phyloP scores from a whole-genome alignment of 2,113 vertebrate genomes.

The Oncorhynchus nerka region DNA sequence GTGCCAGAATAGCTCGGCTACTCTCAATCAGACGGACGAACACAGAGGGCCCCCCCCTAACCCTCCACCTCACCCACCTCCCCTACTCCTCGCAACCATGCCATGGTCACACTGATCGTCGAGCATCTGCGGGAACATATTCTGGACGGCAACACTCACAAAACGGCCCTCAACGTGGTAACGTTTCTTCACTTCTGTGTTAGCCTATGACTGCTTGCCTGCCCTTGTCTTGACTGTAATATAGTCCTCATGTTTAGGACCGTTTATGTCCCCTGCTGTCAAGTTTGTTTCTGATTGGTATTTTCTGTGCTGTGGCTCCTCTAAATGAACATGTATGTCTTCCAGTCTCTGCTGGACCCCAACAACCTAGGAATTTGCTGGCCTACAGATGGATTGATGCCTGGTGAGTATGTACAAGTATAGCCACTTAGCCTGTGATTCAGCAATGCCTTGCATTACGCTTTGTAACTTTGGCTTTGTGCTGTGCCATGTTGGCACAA shows the following conservation, averaged over 20 bases:
- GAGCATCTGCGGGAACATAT: constrained; percentile 81
- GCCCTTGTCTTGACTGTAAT: neutral
- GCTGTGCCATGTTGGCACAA: too few relatives aligned
- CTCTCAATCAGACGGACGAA: constrained; percentile 29
- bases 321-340: constrained; percentile 4
- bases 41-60: constrained; percentile 23
- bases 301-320: neutral
- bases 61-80: constrained; percentile 3
- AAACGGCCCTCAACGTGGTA: constrained; percentile 83
- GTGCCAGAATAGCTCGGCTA: constrained; percentile 29
- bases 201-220: neutral
- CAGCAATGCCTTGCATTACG: too few relatives aligned
- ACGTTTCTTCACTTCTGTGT: constrained; percentile 40
- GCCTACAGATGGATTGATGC: constrained; percentile 80
- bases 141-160: constrained; percentile 80
- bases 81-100: constrained; percentile 52
- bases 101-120: constrained; percentile 81
- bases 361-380: constrained; percentile 67
- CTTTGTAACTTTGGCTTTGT: too few relatives aligned
- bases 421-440: neutral
- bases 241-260: neutral
- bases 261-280: too few relatives aligned
- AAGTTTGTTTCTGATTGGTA: neutral
- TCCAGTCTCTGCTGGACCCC: constrained; percentile 73
- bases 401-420: constrained; percentile 62